Evolutionary conservation across 2,888 invertebrate genomes (phyloP).

Genomic region (Helobdella robusta): DNA sequence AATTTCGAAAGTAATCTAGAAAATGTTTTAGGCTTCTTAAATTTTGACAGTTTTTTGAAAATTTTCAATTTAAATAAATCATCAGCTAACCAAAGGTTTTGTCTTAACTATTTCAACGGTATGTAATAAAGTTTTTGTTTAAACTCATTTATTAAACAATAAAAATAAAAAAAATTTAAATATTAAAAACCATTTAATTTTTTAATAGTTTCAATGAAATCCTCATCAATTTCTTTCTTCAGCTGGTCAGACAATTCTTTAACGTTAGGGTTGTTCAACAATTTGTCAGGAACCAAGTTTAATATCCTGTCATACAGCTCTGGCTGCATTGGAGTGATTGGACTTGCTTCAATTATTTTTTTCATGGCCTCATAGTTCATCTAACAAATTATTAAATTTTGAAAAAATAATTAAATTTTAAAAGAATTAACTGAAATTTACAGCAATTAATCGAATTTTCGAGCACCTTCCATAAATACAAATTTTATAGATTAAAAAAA

Average conservation of each 20-base stretch:
- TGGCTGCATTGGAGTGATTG: slow-evolving; percentile 47
- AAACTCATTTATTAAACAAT: too few species aligned
- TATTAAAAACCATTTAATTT: slow-evolving; percentile 45
- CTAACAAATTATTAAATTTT: slow-evolving; percentile 33
- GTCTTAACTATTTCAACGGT: too few species aligned
- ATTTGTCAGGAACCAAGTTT: slow-evolving; percentile 43
- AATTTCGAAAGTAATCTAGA: too few species aligned
- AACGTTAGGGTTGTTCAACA: slow-evolving; percentile 38
- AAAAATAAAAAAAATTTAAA: background rate
- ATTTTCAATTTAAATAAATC: too few species aligned
- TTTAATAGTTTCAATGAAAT: slow-evolving; percentile 47
- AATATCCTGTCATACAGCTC: slow-evolving; percentile 47
- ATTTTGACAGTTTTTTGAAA: too few species aligned
- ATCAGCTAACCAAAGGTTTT: too few species aligned
- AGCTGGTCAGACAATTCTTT: slow-evolving; percentile 40
- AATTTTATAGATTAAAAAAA: background rate
- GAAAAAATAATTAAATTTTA: background rate
- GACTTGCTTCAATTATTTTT: slow-evolving; percentile 46
- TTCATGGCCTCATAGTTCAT: slow-evolving; percentile 49
- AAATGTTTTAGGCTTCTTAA: too few species aligned
- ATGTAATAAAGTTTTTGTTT: too few species aligned
- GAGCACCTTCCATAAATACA: background rate
- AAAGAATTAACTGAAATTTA: background rate
- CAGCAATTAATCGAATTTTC: background rate
- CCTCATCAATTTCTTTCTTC: slow-evolving; percentile 43